These are phyloP conservation scores for Callinectes sapidus DNA, from an alignment of 2,888 invertebrate species.

Conservation along the genomic window DNA sequence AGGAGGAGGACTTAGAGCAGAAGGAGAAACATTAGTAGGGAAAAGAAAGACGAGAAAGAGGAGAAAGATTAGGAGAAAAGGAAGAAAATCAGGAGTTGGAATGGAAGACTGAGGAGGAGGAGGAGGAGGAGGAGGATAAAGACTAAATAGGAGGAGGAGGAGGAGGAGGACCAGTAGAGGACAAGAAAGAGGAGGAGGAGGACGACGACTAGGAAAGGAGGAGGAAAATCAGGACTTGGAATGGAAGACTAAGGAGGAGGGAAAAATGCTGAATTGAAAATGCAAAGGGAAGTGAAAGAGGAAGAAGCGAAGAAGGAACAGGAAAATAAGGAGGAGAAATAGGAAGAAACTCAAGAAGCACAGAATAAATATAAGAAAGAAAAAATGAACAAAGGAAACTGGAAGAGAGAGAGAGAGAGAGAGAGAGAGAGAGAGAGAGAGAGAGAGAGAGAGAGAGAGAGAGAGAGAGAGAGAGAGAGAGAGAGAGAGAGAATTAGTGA, in stretches of 20 bases:
- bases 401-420: not conserved
- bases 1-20: not conserved
- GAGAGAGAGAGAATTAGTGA: not conserved
- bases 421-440: not conserved
- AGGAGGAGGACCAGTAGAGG: too few relatives aligned
- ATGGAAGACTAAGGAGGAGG: too few relatives aligned
- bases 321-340: not conserved
- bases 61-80: not conserved
- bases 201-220: not conserved
- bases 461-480: constrained; percentile 15
- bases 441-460: constrained; percentile 9
- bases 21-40: not conserved
- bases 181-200: too few relatives aligned
- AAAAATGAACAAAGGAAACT: not conserved
- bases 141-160: not conserved
- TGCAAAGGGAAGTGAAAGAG: not conserved
- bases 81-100: not conserved
- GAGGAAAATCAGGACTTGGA: too few relatives aligned
- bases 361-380: not conserved
- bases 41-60: not conserved
- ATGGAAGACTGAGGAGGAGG: too few relatives aligned
- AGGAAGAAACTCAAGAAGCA: not conserved
- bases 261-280: too few relatives aligned
- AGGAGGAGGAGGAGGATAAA: not conserved
- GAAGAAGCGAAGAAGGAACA: not conserved